Conservation (phyloP, 2,113 vertebrate species). For the Theristicus caerulescens region DNA sequence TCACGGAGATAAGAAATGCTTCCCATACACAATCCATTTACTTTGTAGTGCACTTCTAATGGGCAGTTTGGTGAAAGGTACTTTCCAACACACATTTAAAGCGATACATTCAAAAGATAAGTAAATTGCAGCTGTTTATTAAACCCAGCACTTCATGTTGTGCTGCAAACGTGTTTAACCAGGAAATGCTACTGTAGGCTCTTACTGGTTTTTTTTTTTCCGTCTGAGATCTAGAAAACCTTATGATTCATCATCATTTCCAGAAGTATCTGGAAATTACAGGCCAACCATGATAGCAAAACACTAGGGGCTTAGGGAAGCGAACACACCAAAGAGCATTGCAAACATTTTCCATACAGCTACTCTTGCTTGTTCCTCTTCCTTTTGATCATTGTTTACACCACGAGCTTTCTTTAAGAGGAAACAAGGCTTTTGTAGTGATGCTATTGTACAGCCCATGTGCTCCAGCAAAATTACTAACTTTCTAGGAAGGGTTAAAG, state of each 20-base stretch:
- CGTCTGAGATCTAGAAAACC: conserved; percentile 46
- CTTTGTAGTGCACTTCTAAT: conserved; percentile 65
- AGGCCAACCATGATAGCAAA: conserved; percentile 20
- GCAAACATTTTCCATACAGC: conserved; percentile 17
- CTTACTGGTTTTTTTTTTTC: background rate
- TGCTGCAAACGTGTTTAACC: conserved; percentile 70
- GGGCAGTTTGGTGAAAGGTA: conserved; percentile 69
- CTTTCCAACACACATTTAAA: conserved; percentile 71
- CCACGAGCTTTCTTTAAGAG: conserved; percentile 23
- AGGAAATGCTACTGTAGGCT: conserved; percentile 61
- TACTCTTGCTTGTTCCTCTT: background rate
- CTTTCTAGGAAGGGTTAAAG: conserved; percentile 62
- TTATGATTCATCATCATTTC: conserved; percentile 67
- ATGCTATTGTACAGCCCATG: background rate
- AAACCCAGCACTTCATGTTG: conserved; percentile 30
- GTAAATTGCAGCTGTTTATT: conserved; percentile 68
- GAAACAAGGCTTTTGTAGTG: conserved; percentile 55
- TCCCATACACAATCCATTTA: conserved; percentile 31
- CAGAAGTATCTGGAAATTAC: conserved; percentile 58
- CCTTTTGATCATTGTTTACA: conserved; percentile 60
- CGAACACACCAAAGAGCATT: background rate
- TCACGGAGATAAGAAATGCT: conserved; percentile 49
- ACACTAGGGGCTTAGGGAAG: conserved; percentile 11
- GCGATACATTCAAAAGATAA: conserved; percentile 75
- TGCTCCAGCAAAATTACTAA: background rate